Evolutionary conservation across 2,113 vertebrate genomes (phyloP), one percentile per base, ranked within the genome.

Genomic region (Dendropsophus ebraccatus): DNA sequence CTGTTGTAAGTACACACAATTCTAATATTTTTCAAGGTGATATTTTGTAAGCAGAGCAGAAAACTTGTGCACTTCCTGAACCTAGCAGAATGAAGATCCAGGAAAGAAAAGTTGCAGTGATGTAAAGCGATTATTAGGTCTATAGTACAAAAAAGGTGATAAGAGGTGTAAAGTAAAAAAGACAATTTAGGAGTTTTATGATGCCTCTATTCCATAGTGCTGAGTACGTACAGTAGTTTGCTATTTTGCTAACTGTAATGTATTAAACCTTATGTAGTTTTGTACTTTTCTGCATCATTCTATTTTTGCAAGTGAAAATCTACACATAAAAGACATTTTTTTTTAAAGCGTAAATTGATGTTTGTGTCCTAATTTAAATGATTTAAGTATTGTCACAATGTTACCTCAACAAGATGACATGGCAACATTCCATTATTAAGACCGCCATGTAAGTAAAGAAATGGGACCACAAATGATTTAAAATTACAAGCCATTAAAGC

Each of bases 401-500:
- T 77, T 52, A 17, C 47, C 32, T 52, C 11, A 45, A 25, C 25
- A 47, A 54, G 28, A 28, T 75, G 45, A 50, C 73, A 50, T 50
- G 30, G 62, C 35, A 41, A 41, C 7, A 41, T 9, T 50, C 74
- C 74, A 32, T 32, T 52, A 32, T 54, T 21, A 54, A 54, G 49
- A 32, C 54, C 13, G 5, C 25, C 28, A 77, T 54, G 54, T 28
- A 54, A 32, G 74, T 77, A 21, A 77, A 76, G 25, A 76, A 77
- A 47, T 17, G 2, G 13, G 30, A 32, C 74, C 47, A 76, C 14
- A 30, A 28, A 30, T 7, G 4, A 77, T 77, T 54, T 49, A 54
- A 54, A 77, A 77, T 77, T 50, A 76, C 47, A 77, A 76, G 14
- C 74, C 47, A 54, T 77, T 52, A 77, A 50, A 54, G 49, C 49